These are phyloP conservation scores for Oligia strigilis DNA, from an alignment of 2,888 invertebrate genomes.

Conservation along the genomic window DNA sequence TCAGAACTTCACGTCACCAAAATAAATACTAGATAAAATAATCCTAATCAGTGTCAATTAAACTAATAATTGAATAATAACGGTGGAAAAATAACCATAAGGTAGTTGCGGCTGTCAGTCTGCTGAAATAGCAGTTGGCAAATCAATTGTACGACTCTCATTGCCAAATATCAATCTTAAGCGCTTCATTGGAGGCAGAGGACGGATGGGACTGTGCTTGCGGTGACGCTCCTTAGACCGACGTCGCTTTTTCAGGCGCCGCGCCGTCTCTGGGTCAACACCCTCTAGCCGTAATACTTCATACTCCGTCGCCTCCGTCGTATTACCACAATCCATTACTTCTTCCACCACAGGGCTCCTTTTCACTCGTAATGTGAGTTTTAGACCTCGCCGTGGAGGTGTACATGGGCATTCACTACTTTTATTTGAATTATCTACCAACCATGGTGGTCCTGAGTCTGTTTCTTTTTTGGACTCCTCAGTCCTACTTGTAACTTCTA, in stretches of 20 bases:
- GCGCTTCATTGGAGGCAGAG: slow-evolving; percentile 95
- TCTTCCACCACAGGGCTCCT: slow-evolving; percentile 96
- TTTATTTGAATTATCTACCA: slow-evolving; percentile 86
- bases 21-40: slow-evolving; percentile 89
- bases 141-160: slow-evolving; percentile 96
- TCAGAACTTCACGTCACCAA: slow-evolving; percentile 84
- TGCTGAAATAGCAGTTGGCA: slow-evolving; percentile 93
- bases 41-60: slow-evolving; percentile 89
- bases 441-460: slow-evolving; percentile 84
- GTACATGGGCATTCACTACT: slow-evolving; percentile 89
- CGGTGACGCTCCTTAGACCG: slow-evolving; percentile 87
- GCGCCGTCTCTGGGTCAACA: slow-evolving; percentile 90
- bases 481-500: slow-evolving; percentile 79
- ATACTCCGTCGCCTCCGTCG: slow-evolving; percentile 94
- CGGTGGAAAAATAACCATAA: slow-evolving; percentile 89
- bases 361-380: slow-evolving; percentile 96
- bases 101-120: slow-evolving; percentile 88
- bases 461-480: slow-evolving; percentile 85
- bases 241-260: slow-evolving; percentile 90
- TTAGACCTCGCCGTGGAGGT: slow-evolving; percentile 92
- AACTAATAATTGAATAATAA: slow-evolving; percentile 89
- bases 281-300: slow-evolving; percentile 96
- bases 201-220: slow-evolving; percentile 89
- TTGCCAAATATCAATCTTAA: slow-evolving; percentile 96
- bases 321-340: slow-evolving; percentile 93